Evolutionary conservation across 2,888 invertebrate species (phyloP), one percentile per base, ranked within the genome.

Genomic region (Heterodera filipjevi): DNA sequence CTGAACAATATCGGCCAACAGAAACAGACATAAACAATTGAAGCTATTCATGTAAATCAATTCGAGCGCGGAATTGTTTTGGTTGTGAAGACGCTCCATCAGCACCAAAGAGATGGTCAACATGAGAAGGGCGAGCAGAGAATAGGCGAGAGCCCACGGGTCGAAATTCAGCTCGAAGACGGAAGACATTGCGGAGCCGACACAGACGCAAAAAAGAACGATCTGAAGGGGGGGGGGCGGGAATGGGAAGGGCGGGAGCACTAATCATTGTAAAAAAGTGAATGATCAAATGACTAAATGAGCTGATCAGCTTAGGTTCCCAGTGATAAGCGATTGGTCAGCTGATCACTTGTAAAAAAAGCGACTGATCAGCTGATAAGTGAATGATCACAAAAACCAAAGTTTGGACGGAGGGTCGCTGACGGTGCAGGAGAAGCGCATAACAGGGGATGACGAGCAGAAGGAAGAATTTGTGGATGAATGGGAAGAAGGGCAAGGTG

Each of bases 401-500:
- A 32, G 75, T 73, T 79, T 44, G 73, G 39, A 79, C 44, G 30
- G 79, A 80, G 10, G 80, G 80, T 8, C 74, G 66, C 35, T 80
- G 74, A 30, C 70, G 66, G 30, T 79, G 80, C 14, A 80, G 70
- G 35, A 80, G 19, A 49, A 66, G 80, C 30, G 59, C 49, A 39
- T 76, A 72, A 35, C 82, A 71, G 16, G 73, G 64, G 27, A 83
- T 68, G 32, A 83, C 74, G 12, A 73, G 71, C 66, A 85, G n/a
- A 6, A 84, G 80, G 39, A 73, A 75, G 74, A 83, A 84, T 74
- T 91, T 87, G 85, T 92, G 92, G 39, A 92, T 83, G 5, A 91
- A 90, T 2, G 91, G 91, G 84, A 91, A 92, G 89, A 91, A 90
- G 2, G 92, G 91, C 82, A 92, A 90, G 80, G 91, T 91, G 90